Base-by-base conservation (phyloP, 2,797 vertebrate genomes). In the Microchirus variegatus region DNA sequence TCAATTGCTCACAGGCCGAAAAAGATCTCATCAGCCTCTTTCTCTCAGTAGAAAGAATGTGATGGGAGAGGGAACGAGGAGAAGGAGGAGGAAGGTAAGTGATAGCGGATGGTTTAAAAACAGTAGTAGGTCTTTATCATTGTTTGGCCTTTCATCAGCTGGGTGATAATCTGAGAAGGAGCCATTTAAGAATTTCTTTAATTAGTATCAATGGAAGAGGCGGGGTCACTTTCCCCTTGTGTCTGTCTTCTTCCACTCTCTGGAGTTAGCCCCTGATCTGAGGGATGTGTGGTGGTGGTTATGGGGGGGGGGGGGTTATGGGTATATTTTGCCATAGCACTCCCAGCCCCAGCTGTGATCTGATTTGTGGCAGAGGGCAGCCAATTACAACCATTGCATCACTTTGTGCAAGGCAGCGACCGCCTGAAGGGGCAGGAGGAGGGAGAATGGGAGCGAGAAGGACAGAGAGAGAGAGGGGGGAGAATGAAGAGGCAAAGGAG, bases 361-460 rank as follows among this genome's bases (percentile, higher is more conserved):
- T 82, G 83, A 89, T 90, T 84, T 73, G 81, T 75, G 72, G 81
- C 78, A 73, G 84, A 89, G 84, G 87, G 72, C 81, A 84, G 80
- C 82, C 89, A 92, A 91, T 92, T 90, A 91, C 80, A 86, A 87
- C 77, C 87, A 87, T 90, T 43, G 80, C 71, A 51, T 91, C 89
- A 89, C 83, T 89, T 89, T 87, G 84, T 87, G 86, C 82, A 87
- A 78, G 79, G 73, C 51, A 37, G 77, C 46, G 72, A 37, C 71
- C 69, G 81, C 75, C 87, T 80, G 76, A 68, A 66, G 79, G 76
- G 42, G 35, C 18, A 22, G 55, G 71, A 22, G 55, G 71, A n/a
- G 68, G 63, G 43, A 22, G 49, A 52, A 43, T 26, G 38, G 17
- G 40, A 40, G 35, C 43, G 31, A 22, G 14, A 31, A 31, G 36